Base-by-base conservation (phyloP, 2,113 vertebrate species). In the Oncorhynchus clarkii region DNA sequence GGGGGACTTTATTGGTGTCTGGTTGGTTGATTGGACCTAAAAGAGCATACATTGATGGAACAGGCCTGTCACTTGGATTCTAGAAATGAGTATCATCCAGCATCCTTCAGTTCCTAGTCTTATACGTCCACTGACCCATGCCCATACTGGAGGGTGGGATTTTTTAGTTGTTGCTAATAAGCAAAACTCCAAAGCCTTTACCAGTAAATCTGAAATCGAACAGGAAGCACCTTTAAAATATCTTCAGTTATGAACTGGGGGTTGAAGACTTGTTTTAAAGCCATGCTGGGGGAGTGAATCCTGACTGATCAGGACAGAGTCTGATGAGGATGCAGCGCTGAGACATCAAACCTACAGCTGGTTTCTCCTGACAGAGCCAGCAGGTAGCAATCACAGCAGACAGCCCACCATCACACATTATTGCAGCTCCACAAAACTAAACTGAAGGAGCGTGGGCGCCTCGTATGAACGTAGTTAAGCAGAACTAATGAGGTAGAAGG, bases 301-400 rank as follows among this genome's bases (percentile, higher is more conserved):
- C 77, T 79, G 76, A 78, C 71, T 82, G 80, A 80, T 86, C 75
- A 71, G 54, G 45, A 71, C 4, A 34, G 70, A 18, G 51, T 2
- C 64, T 13, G 77, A 65, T 82, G 75, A 76, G 27, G 78, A 73
- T 76, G 73, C 66, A 51, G 29, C 76, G 81, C 62, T 71, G 51
- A 80, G 77, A 71, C 67, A 70, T 67, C 48, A 57, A 20, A 72
- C 82, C 78, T 71, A 29, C 76, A 81, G 77, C 84, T 71, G 77
- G 74, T 85, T 83, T 67, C 54, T 66, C 69, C 31, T 14, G 51
- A 75, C 31, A 16, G 69, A 77, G 54, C 76, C 75, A 73, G 74
- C 74, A 85, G 85, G 82, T 57, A 78, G 70, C 49, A 49, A 83
- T 84, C 85, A 86, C 57, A 78, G 29, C 0, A 12, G 29, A 62